A percentile compares a stretch with the other conserved stretches of the same genome.
These are phyloP conservation scores for Sterna hirundo DNA, from an alignment of 2,113 vertebrate species.

Conservation along the genomic window DNA sequence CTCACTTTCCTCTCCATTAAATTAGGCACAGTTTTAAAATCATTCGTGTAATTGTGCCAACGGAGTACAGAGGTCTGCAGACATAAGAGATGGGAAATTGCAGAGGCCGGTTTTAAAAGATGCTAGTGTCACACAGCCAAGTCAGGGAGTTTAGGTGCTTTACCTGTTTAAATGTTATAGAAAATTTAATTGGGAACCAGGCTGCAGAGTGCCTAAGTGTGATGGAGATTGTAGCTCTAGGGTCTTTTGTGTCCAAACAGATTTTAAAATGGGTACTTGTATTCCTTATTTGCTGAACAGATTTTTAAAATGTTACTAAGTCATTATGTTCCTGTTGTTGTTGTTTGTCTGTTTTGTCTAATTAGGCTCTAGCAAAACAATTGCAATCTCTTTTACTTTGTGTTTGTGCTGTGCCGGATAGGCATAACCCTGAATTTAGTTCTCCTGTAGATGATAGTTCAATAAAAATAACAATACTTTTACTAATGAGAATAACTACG, in stretches of 20 bases:
- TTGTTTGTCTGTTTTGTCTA: not conserved
- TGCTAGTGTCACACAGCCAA: not conserved
- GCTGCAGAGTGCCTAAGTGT: not conserved
- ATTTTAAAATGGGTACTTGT: not conserved
- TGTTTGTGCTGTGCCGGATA: not conserved
- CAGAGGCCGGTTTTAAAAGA: not conserved
- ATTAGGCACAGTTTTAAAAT: not conserved
- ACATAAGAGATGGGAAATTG: not conserved
- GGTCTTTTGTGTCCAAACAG: not conserved
- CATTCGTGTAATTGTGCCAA: not conserved
- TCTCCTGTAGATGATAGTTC: not conserved
- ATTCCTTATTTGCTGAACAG: not conserved
- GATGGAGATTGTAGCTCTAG: not conserved
- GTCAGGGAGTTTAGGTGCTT: not conserved
- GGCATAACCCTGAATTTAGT: not conserved
- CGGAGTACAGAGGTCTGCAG: not conserved
- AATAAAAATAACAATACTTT: slow-evolving; percentile 4
- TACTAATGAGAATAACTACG: not conserved
- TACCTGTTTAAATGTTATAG: not conserved
- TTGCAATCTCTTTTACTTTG: not conserved
- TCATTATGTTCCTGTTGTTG: not conserved
- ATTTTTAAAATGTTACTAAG: not conserved
- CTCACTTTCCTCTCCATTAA: not conserved
- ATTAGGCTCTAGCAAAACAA: not conserved
- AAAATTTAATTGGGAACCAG: not conserved